Base-by-base conservation (phyloP, 2,797 vertebrate genomes). In the Nothura maculosa region DNA sequence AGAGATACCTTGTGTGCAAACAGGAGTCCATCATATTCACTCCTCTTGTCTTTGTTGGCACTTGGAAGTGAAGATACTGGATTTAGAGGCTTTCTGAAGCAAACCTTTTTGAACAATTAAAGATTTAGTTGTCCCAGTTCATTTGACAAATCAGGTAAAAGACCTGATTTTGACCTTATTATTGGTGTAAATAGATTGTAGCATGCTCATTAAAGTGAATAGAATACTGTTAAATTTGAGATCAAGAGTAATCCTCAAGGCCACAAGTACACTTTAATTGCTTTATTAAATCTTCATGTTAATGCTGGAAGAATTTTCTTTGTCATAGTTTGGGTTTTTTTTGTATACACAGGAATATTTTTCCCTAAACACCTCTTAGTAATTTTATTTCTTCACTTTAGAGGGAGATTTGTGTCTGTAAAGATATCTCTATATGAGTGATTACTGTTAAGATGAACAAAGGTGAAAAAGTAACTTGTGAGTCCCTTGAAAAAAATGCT, bases 401-500 rank as follows among this genome's bases (percentile, higher is more conserved):
- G 38, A 85, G 52, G 52, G 52, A 89, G 52, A 84, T 54, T 54
- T 50, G 22, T 85, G 66, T 57, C 48, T 91, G 7, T 75, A 74
- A 69, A 81, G 63, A 27, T 86, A 74, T 43, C 81, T 81, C 95
- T 32, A 55, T 62, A 50, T 17, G 18, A 87, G 38, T 87, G 24
- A 52, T 91, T 80, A 50, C 17, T 78, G 54, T 42, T 32, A 40
- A n/a, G 36, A 88, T 27, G 36, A 28, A 62, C 5, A 87, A 91
- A 95, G 76, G 15, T 58, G 40, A 92, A 83, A 85, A 87, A 57
- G 15, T 36, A 72, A 57, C n/a, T 82, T 87, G 19, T 75, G 78
- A 85, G 48, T 91, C 30, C 17, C 25, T 30, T 90, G 73, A 95
- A 96, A 40, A 40, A 94, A 92, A 84, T 47, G 25, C 32, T 93